These are phyloP conservation scores for Chroicocephalus ridibundus DNA, from an alignment of 2,113 vertebrate species.

Conservation along the genomic window DNA sequence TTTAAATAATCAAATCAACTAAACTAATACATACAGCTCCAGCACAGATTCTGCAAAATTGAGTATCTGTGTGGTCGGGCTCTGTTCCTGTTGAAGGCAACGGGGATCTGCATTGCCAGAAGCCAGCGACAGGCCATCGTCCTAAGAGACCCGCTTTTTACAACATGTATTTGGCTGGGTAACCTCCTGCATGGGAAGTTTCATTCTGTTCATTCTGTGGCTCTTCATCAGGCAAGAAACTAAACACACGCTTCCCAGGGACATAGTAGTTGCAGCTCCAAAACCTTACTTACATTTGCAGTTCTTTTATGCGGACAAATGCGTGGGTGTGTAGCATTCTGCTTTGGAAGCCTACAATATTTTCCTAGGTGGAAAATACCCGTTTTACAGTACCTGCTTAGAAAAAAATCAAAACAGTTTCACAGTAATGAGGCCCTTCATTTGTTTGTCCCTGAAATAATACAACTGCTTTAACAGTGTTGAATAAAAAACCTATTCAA, in stretches of 20 bases:
- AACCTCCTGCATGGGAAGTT: background rate
- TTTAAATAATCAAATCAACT: slow-evolving; percentile 48
- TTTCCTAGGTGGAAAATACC: slow-evolving; percentile 43
- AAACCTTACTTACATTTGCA: background rate
- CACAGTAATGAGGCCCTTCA: slow-evolving; percentile 58
- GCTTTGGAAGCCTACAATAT: background rate
- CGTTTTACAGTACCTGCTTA: slow-evolving; percentile 59
- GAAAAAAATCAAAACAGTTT: slow-evolving; percentile 35
- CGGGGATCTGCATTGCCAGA: background rate
- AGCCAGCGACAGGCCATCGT: slow-evolving; percentile 3
- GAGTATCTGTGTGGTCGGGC: background rate
- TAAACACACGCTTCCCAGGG: background rate
- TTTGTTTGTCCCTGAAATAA: slow-evolving; percentile 44
- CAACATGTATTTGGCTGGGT: background rate
- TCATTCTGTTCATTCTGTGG: background rate
- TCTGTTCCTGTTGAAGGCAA: background rate
- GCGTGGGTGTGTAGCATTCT: background rate
- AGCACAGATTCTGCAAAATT: background rate
- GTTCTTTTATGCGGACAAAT: background rate
- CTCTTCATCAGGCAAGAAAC: background rate
- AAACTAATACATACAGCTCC: slow-evolving; percentile 32
- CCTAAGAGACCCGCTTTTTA: background rate
- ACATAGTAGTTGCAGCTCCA: background rate
- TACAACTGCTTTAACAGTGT: background rate
- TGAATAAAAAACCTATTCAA: background rate